These are phyloP conservation scores for Ligdia adustata DNA, from an alignment of 2,888 invertebrate genomes.

Conservation along the genomic window DNA sequence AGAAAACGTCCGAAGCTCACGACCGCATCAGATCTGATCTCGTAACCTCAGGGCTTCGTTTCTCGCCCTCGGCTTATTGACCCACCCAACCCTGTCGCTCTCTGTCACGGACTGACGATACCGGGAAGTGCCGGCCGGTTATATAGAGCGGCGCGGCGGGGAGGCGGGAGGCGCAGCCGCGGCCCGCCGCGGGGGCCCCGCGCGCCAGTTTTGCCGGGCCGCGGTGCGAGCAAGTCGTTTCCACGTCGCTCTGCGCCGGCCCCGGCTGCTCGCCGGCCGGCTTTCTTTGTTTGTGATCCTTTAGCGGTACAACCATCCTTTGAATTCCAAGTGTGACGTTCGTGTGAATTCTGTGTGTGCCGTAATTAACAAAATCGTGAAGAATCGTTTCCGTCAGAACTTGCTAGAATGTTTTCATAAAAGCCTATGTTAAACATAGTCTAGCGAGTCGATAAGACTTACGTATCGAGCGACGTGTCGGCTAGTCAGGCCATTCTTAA, in stretches of 20 bases:
- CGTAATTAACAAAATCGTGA: too few species aligned
- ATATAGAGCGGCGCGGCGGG: constrained; percentile 74
- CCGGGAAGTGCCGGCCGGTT: constrained; percentile 65
- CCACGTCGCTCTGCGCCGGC: constrained; percentile 48
- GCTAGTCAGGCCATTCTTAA: constrained; percentile 29
- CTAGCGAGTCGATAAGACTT: constrained; percentile 30
- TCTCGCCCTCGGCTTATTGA: constrained; percentile 75
- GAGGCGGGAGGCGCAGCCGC: constrained; percentile 66
- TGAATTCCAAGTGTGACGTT: not conserved
- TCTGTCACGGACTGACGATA: constrained; percentile 80
- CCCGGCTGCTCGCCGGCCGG: constrained; percentile 62
- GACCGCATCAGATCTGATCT: constrained; percentile 82
- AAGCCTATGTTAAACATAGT: constrained; percentile 32
- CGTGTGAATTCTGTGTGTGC: not conserved
- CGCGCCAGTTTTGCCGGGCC: constrained; percentile 68
- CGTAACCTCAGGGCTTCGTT: constrained; percentile 81
- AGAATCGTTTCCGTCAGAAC: constrained; percentile 38
- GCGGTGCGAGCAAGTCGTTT: constrained; percentile 54
- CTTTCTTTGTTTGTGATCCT: constrained; percentile 72
- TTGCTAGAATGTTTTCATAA: constrained; percentile 38
- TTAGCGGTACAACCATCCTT: constrained; percentile 37
- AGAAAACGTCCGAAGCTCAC: constrained; percentile 70
- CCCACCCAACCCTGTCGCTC: constrained; percentile 80
- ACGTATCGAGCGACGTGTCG: constrained; percentile 39
- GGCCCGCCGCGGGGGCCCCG: constrained; percentile 72